These are phyloP conservation scores for Bugulina stolonifera DNA, from an alignment of 2,888 invertebrate species.

Conservation along the genomic window DNA sequence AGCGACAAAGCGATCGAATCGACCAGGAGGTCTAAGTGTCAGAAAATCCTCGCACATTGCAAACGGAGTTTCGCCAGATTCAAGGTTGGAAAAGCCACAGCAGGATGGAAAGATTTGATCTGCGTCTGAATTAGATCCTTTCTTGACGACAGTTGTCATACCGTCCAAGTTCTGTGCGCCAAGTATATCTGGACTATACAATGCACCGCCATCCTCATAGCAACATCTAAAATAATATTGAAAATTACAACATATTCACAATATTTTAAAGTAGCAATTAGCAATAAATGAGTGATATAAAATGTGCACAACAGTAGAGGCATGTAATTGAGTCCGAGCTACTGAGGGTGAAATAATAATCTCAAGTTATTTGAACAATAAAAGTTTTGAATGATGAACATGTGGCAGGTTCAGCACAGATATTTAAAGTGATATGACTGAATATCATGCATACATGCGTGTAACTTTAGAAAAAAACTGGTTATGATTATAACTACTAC, in stretches of 20 bases:
- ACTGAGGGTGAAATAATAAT: not conserved
- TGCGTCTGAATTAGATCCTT: not conserved
- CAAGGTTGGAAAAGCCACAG: not conserved
- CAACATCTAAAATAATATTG: too few species aligned
- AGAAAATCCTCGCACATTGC: not conserved
- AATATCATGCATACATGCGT: too few species aligned
- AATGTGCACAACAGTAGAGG: not conserved
- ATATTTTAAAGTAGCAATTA: too few species aligned
- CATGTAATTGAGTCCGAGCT: not conserved
- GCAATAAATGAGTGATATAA: not conserved
- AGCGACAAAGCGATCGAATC: not conserved
- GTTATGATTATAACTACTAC: too few species aligned
- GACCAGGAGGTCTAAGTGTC: not conserved
- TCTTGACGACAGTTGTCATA: not conserved
- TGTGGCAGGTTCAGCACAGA: too few species aligned
- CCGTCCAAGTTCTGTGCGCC: not conserved
- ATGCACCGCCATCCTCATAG: not conserved
- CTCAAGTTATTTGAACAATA: too few species aligned
- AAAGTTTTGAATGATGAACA: too few species aligned
- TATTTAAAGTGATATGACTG: too few species aligned
- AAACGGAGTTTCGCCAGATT: not conserved
- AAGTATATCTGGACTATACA: not conserved
- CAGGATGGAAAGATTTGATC: not conserved
- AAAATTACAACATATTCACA: too few species aligned
- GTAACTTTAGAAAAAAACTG: too few species aligned